phyloP scores from a whole-genome alignment of 2,113 vertebrate species.

The Dryoscopus gambensis region DNA sequence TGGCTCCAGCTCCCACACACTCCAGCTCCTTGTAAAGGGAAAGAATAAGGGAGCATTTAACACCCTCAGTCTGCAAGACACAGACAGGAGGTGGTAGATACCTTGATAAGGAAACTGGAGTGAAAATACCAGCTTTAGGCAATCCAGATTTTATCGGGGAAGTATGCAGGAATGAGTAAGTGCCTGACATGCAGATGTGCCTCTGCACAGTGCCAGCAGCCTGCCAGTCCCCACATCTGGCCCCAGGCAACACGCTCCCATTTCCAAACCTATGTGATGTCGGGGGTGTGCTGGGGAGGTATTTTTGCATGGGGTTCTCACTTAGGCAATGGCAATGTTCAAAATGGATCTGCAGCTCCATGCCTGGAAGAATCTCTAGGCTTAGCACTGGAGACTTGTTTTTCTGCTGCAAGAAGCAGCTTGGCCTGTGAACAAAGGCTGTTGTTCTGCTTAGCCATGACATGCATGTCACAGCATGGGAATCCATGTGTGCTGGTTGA shows the following conservation, averaged over 20 bases:
- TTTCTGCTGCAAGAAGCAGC: background rate
- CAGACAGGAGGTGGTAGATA: conserved; percentile 55
- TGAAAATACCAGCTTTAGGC: conserved; percentile 62
- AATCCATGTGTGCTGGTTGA: background rate
- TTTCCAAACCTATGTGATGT: background rate
- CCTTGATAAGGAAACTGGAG: conserved; percentile 61
- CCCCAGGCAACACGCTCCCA: background rate
- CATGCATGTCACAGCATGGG: background rate
- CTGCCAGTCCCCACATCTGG: conserved; percentile 25
- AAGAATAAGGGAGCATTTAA: background rate
- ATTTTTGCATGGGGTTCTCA: background rate
- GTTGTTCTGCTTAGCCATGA: background rate
- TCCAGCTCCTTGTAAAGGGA: background rate
- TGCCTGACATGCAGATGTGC: conserved; percentile 50
- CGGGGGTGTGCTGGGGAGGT: background rate
- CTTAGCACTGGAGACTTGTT: background rate
- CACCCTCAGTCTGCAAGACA: conserved; percentile 13
- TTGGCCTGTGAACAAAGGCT: background rate
- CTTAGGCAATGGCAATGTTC: background rate
- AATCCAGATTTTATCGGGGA: conserved; percentile 61
- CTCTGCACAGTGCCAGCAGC: conserved; percentile 24
- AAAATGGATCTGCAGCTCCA: background rate
- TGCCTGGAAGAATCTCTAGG: background rate
- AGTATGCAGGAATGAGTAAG: conserved; percentile 58
- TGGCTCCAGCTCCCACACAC: background rate